Evolutionary conservation across 2,797 vertebrate genomes (phyloP).

Genomic region (Neopelma chrysocephalum): DNA sequence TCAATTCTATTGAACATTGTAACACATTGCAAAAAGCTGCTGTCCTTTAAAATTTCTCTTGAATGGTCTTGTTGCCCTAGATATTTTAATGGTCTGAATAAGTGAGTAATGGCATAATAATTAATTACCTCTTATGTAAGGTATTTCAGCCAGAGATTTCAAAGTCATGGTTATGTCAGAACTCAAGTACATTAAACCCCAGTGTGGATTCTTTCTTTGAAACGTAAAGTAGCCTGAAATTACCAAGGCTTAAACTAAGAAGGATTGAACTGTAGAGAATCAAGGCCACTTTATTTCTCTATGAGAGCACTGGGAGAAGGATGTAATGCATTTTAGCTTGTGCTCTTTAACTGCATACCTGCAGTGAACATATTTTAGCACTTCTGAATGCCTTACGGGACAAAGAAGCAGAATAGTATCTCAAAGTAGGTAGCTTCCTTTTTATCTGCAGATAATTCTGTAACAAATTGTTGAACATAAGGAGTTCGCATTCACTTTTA

Average conservation of each 20-base stretch:
- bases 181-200: constrained; percentile 24
- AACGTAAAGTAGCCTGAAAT: constrained; percentile 45
- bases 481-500: not conserved
- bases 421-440: not conserved
- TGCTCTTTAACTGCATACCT: not conserved
- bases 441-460: not conserved
- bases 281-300: constrained; percentile 39
- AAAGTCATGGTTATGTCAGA: constrained; percentile 42
- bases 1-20: constrained; percentile 18
- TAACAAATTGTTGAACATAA: not conserved
- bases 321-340: not conserved
- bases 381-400: not conserved
- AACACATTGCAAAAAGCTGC: constrained; percentile 21
- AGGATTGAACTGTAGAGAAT: constrained; percentile 38
- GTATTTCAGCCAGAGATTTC: constrained; percentile 39
- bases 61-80: constrained; percentile 13
- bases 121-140: constrained; percentile 49
- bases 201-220: constrained; percentile 27
- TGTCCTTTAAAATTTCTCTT: constrained; percentile 34
- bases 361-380: not conserved
- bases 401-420: not conserved
- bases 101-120: constrained; percentile 49
- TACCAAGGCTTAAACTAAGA: constrained; percentile 45
- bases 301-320: not conserved
- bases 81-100: constrained; percentile 16